Evolutionary conservation across 1,140 invertebrate genomes (phyloP).

Genomic region (Metaphire vulgaris): DNA sequence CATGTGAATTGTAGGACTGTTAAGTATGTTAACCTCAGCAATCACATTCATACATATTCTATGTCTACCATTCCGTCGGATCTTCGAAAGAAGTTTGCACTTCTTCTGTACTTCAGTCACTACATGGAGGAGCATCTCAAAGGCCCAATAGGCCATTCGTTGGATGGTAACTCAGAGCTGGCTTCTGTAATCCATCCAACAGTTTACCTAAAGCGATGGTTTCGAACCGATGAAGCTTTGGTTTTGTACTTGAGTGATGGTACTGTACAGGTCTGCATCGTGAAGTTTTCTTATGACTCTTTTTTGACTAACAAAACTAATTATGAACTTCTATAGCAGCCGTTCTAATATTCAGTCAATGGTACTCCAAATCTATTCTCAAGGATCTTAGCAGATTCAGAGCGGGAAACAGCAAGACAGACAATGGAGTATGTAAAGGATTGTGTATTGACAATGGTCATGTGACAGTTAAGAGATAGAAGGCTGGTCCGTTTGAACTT

Average conservation of each 20-base stretch:
- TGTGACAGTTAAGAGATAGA: too few species aligned
- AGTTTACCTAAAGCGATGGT: slow-evolving; percentile 85
- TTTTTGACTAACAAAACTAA: background rate
- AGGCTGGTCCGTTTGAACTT: too few species aligned
- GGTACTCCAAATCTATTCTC: background rate
- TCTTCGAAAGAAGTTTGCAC: slow-evolving; percentile 45
- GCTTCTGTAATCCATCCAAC: slow-evolving; percentile 5
- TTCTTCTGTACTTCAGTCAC: slow-evolving; percentile 48
- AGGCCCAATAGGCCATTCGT: background rate
- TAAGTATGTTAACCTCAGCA: slow-evolving; percentile 49
- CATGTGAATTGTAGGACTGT: too few species aligned
- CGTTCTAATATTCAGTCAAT: background rate
- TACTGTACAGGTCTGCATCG: slow-evolving; percentile 72
- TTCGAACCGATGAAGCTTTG: slow-evolving; percentile 84
- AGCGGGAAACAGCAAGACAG: too few species aligned
- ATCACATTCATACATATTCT: slow-evolving; percentile 40
- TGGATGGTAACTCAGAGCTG: slow-evolving; percentile 32
- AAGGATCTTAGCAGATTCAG: too few species aligned
- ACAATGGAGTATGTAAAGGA: too few species aligned
- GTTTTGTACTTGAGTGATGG: slow-evolving; percentile 96
- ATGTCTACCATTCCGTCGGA: slow-evolving; percentile 44
- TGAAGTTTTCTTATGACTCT: background rate
- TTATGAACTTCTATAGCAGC: background rate
- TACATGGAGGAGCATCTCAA: slow-evolving; percentile 51
- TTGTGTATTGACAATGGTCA: too few species aligned